A percentile compares a stretch with the other conserved stretches of the same genome.
phyloP scores from a whole-genome alignment of 2,113 vertebrate genomes.

The Petromus typicus region DNA sequence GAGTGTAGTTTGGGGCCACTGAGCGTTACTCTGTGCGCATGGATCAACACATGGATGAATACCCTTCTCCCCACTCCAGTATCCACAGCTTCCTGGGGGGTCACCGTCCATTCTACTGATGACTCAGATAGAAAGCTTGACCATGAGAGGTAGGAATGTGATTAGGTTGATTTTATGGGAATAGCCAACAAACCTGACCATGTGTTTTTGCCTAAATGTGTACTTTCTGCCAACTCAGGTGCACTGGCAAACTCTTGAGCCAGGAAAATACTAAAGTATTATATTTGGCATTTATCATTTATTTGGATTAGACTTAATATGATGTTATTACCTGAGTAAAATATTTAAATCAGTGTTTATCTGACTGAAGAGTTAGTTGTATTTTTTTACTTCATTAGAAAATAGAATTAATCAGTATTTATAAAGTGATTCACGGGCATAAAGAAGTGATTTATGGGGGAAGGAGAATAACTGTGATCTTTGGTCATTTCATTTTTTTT shows the following conservation, averaged over 20 bases:
- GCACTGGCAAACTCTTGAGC: neutral
- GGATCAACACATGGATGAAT: neutral
- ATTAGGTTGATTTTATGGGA: neutral
- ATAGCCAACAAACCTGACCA: neutral
- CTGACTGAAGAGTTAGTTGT: neutral
- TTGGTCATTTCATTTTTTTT: neutral
- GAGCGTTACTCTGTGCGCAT: neutral
- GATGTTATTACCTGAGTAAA: neutral
- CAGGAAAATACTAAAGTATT: neutral
- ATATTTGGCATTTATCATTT: neutral
- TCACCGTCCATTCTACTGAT: neutral
- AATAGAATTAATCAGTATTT: neutral
- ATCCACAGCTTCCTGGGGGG: neutral
- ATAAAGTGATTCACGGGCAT: neutral
- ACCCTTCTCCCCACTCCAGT: neutral
- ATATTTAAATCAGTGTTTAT: neutral
- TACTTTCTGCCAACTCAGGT: neutral
- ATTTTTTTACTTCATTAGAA: conserved; percentile 39
- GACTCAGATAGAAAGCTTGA: neutral
- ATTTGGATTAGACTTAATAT: neutral
- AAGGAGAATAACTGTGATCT: neutral
- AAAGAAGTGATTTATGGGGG: neutral
- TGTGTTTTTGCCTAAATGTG: neutral
- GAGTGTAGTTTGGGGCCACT: neutral
- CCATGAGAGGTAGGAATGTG: neutral